Base-by-base conservation (phyloP, 2,797 vertebrate species). In the Urocyon cinereoargenteus region DNA sequence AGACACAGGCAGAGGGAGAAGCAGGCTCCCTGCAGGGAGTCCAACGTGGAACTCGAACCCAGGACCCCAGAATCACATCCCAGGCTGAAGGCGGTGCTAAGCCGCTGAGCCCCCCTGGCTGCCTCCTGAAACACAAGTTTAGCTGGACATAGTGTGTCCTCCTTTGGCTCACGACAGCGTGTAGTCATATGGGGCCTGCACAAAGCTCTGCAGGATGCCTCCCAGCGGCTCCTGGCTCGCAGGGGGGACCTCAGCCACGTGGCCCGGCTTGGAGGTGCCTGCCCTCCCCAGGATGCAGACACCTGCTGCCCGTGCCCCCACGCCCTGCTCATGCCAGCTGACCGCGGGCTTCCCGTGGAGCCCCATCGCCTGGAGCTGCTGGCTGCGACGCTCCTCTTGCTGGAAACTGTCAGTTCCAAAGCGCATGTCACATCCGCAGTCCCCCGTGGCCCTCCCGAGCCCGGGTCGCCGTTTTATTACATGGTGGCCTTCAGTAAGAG, bases 251-350 rank as follows among this genome's bases (percentile, higher is more conserved):
- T 51, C 45, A 16, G 1, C 24, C 0, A 9, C 28, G 26, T 36
- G 9, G 86, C 21, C 2, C 51, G 15, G 15, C 13, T 24, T 26
- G 34, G 36, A 45, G 26, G 19, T 3, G 10, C 40, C 61, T 21
- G 40, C 6, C 49, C 45, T 24, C 11, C 26, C 70, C 70, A 26
- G 70, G 13, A 73, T 0, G 6, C 22, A 34, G 34, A 5, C 4
- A 1, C 34, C 18, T 0, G 18, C n/a, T 31, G 16, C 26, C 19
- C 3, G 62, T 6, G 16, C 62, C 62, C 28, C 6, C 28, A 0
- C 1, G 6, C 6, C n/a, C n/a, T 31, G 14, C 19, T 24, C 15
- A 18, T 49, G n/a, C 57, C 21, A 88, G 26, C 34, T 45, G 55
- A 13, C 19, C 34, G 13, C 62, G 12, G 9, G 2, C 34, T 81